Evolutionary conservation across 1,140 invertebrate species (phyloP).

Genomic region (Pararge aegeria): DNA sequence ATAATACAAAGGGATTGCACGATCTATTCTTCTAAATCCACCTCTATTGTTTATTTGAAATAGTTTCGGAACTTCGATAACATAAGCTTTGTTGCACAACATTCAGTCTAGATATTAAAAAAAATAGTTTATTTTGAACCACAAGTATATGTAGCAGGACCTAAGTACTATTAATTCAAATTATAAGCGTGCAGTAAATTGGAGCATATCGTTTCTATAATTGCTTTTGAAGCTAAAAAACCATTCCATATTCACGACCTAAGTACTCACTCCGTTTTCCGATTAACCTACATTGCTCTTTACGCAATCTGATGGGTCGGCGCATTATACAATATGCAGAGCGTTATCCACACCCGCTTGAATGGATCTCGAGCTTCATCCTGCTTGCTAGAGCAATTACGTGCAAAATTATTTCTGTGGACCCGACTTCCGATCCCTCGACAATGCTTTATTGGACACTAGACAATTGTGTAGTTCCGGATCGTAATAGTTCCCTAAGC

Average conservation of each 20-base stretch:
- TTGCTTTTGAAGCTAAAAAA: not conserved
- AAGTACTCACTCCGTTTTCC: conserved; percentile 10
- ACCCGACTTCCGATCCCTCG: not conserved
- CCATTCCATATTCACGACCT: conserved; percentile 17
- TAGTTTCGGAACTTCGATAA: too few species aligned
- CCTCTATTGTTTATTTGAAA: too few species aligned
- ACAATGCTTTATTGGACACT: not conserved
- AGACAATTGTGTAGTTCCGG: too few species aligned
- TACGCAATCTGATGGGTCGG: conserved; percentile 24
- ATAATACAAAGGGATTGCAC: too few species aligned
- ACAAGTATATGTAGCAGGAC: too few species aligned
- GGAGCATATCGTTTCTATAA: not conserved
- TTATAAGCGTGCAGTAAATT: too few species aligned
- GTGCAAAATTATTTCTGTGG: conserved; percentile 8
- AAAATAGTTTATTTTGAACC: too few species aligned
- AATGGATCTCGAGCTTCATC: conserved; percentile 20
- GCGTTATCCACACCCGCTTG: conserved; percentile 19
- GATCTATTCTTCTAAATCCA: too few species aligned
- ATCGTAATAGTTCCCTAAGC: too few species aligned
- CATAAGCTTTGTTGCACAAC: too few species aligned
- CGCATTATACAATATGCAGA: conserved; percentile 29
- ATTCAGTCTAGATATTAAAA: too few species aligned
- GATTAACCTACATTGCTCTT: conserved; percentile 28
- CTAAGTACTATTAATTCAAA: too few species aligned
- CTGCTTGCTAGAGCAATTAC: conserved; percentile 14